phyloP scores from a whole-genome alignment of 2,113 vertebrate species.

The Ammodytes marinus region DNA sequence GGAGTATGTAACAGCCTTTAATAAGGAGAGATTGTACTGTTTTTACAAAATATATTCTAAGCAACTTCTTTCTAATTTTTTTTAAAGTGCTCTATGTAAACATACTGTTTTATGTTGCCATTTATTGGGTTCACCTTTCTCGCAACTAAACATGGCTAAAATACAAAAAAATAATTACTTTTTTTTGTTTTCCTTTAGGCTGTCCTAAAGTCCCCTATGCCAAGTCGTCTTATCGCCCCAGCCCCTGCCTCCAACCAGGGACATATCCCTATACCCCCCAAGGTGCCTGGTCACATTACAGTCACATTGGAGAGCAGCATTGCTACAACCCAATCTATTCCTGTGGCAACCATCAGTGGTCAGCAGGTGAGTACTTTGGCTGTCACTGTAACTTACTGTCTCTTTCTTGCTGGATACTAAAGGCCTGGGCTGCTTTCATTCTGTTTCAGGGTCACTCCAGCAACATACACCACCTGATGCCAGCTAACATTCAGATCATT shows the following conservation, averaged over 20 bases:
- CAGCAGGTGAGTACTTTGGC: slow-evolving; percentile 88
- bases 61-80: background rate
- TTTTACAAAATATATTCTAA: background rate
- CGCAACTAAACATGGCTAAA: background rate
- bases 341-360: slow-evolving; percentile 98
- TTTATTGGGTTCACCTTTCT: background rate
- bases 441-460: slow-evolving; percentile 91
- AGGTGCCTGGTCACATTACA: slow-evolving; percentile 94
- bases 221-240: slow-evolving; percentile 96
- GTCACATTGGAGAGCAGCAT: slow-evolving; percentile 95
- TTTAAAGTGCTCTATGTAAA: background rate
- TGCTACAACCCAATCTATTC: slow-evolving; percentile 93
- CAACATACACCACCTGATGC: slow-evolving; percentile 96
- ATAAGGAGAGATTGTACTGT: background rate
- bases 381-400: background rate
- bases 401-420: slow-evolving; percentile 6
- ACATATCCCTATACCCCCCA: slow-evolving; percentile 89
- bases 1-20: too few relatives aligned
- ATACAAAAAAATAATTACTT: background rate
- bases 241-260: slow-evolving; percentile 91
- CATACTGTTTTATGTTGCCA: background rate
- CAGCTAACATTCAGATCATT: slow-evolving; percentile 95
- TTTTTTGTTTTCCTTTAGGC: slow-evolving; percentile 80
- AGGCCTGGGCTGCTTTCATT: background rate
- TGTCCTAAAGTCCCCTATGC: slow-evolving; percentile 92